phyloP scores from a whole-genome alignment of 2,113 vertebrate genomes.

The Pandion haliaetus region DNA sequence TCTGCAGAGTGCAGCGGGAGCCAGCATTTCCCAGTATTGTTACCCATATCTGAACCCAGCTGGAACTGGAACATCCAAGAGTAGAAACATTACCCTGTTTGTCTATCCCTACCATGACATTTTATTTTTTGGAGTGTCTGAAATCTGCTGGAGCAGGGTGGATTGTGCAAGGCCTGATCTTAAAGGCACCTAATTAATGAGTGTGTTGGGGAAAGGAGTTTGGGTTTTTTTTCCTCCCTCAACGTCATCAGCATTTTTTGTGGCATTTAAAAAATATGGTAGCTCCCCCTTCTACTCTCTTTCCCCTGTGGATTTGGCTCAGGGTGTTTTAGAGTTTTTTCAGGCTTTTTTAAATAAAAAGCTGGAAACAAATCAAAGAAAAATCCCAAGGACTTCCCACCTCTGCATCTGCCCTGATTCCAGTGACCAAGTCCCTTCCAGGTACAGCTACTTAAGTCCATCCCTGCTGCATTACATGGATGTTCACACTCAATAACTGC shows the following conservation, averaged over 20 bases:
- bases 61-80: background rate
- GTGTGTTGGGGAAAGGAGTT: background rate
- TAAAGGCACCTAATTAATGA: background rate
- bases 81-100: background rate
- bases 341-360: background rate
- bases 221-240: background rate
- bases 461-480: background rate
- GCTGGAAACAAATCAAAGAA: background rate
- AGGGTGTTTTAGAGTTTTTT: background rate
- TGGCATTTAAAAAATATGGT: background rate
- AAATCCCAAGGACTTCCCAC: background rate
- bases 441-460: background rate
- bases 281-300: background rate
- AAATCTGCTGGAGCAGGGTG: background rate
- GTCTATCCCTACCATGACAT: background rate
- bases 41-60: background rate
- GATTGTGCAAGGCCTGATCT: background rate
- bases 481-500: background rate
- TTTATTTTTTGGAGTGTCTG: background rate
- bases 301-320: background rate
- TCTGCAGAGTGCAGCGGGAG: background rate
- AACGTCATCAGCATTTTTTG: background rate
- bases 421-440: background rate
- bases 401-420: background rate
- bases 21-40: background rate